Conservation (phyloP, 2,888 invertebrate species). For the Amiota minor region DNA sequence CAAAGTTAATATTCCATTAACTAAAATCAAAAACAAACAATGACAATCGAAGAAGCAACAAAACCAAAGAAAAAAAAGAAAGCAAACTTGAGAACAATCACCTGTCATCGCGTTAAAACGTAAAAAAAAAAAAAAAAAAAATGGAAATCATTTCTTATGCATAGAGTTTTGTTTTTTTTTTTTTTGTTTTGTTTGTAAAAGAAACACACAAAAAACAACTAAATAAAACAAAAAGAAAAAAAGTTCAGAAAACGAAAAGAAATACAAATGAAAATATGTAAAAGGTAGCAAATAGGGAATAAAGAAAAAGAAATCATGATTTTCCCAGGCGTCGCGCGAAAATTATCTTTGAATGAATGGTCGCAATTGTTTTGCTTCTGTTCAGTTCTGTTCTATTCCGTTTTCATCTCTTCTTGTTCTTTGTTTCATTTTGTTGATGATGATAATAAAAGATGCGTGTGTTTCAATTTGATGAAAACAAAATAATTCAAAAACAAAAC, state of each 20-base stretch:
- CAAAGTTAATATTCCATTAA: too few relatives aligned
- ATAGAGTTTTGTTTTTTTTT: too few relatives aligned
- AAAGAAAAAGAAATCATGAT: slow-evolving; percentile 9
- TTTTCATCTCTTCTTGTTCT: slow-evolving; percentile 2
- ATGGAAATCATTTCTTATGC: slow-evolving; percentile 28
- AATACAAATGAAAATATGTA: slow-evolving; percentile 9
- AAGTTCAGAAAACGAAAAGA: background rate
- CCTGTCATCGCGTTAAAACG: slow-evolving; percentile 1
- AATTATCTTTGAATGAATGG: slow-evolving; percentile 28
- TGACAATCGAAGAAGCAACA: background rate
- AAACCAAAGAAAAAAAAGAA: background rate
- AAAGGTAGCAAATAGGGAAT: background rate
- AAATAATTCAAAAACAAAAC: slow-evolving; percentile 14
- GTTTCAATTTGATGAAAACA: background rate
- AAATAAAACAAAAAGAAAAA: slow-evolving; percentile 16
- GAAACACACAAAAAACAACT: background rate
- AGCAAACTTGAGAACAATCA: background rate
- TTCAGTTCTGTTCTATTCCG: background rate
- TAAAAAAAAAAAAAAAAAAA: slow-evolving; percentile 15
- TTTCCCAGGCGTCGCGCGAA: slow-evolving; percentile 18
- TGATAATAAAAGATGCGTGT: too few relatives aligned
- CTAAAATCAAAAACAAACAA: background rate
- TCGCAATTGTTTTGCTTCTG: slow-evolving; percentile 2
- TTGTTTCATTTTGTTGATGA: background rate
- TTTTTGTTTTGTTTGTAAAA: background rate